Evolutionary conservation across 1,140 invertebrate species (phyloP).

Genomic region (Pollicipes pollicipes): DNA sequence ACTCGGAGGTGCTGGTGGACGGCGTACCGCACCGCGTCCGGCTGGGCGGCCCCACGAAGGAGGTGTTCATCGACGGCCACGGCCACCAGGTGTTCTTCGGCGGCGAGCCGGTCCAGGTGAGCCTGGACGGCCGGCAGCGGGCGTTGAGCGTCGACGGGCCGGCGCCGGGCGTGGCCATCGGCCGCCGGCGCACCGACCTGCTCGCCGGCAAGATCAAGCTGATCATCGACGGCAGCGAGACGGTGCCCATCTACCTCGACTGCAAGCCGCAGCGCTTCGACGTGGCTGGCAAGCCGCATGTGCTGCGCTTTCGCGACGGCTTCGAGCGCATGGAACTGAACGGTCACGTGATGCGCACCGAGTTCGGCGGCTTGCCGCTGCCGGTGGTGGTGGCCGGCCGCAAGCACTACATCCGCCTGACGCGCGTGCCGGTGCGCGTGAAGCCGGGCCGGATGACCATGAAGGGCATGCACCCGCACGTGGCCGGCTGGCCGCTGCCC

Average conservation of each 20-base stretch:
- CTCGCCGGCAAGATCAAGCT: constrained; percentile 64
- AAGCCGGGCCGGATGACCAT: constrained; percentile 25
- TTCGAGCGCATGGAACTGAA: constrained; percentile 60
- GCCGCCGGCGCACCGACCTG: constrained; percentile 43
- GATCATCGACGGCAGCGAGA: constrained; percentile 55
- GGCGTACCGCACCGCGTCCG: constrained; percentile 42
- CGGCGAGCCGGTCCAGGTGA: constrained; percentile 63
- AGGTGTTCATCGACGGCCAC: constrained; percentile 69
- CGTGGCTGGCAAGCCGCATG: constrained; percentile 51
- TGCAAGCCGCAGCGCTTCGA: constrained; percentile 53
- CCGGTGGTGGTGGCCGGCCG: constrained; percentile 58
- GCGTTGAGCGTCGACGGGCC: constrained; percentile 65
- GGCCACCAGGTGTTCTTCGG: constrained; percentile 83
- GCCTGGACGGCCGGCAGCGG: constrained; percentile 54
- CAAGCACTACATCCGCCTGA: constrained; percentile 64
- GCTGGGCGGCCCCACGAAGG: constrained; percentile 77
- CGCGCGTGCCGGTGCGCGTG: constrained; percentile 53
- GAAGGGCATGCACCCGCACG: constrained; percentile 18
- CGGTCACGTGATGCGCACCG: constrained; percentile 50
- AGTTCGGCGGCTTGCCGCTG: constrained; percentile 82
- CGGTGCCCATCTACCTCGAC: constrained; percentile 66
- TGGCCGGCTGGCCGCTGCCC: constrained; percentile 1
- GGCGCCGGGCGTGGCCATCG: constrained; percentile 46
- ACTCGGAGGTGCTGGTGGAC: constrained; percentile 26
- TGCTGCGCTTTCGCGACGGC: constrained; percentile 57